Evolutionary conservation across 2,113 vertebrate genomes (phyloP), one percentile per base, ranked within the genome.

Genomic region (Phrynosoma blainvillii): DNA sequence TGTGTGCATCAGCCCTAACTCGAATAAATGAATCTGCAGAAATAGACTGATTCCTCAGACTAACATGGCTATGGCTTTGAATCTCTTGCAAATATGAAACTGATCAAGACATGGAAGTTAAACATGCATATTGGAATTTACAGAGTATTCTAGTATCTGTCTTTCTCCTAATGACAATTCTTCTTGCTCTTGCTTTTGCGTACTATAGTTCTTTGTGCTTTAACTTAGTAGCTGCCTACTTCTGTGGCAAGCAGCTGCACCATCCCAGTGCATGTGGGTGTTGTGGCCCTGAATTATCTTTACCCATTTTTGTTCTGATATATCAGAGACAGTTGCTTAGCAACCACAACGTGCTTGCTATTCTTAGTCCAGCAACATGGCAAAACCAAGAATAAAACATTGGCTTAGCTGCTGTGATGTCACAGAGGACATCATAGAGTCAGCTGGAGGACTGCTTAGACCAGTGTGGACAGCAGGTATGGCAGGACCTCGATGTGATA

Each of bases 351-450:
- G 52, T 8, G 3, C 82, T 40, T 82, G 86, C 68, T 74, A 47
- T 81, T 42, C 54, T 81, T 32, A 81, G 54, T n/a, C 70, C 78
- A 74, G 68, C 11, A 62, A n/a, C 25, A 74, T 74, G 52, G 54
- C 47, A 73, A 73, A 73, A 25, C 25, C 20, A 56, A n/a, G 52
- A 80, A 81, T 74, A 62, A 81, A 30, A 40, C 70, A 81, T 59
- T 74, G 78, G 85, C 13, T 87, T 71, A 80, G 78, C 78, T 87
- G 47, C 32, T 87, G 52, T 87, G 85, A 80, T 80, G 52, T 42
- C 85, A 87, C 18, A 62, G 68, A 62, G 14, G 59, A 21, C 36
- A 85, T 27, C 16, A 3, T 40, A n/a, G 70, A 40, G 30, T 52
- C n/a, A 56, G 3, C 25, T 27, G 2, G 52, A 25, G 32, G 77